Percentiles rank a stretch among this genome's conserved stretches.
phyloP scores from a whole-genome alignment of 2,797 vertebrate species.

The Sphenopsis melanotis region DNA sequence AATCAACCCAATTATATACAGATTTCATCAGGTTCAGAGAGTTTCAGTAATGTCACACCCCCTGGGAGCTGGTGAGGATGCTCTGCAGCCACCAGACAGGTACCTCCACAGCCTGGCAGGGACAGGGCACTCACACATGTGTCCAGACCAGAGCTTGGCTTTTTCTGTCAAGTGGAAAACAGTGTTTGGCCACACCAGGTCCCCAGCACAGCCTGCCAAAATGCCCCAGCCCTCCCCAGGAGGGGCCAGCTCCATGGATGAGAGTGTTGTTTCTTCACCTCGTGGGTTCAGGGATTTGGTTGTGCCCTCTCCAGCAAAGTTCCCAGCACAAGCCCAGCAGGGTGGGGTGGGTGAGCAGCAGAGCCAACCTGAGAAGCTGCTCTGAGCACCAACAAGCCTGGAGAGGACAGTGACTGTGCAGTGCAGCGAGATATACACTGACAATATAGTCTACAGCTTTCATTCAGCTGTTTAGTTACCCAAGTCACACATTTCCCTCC shows the following conservation, averaged over 20 bases:
- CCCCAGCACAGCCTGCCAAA: neutral
- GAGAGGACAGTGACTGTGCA: neutral
- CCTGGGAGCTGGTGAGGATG: neutral
- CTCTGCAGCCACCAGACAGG: neutral
- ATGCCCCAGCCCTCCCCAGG: neutral
- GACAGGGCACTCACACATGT: fast-evolving
- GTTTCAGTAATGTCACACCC: neutral
- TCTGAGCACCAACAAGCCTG: neutral
- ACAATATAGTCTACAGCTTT: neutral
- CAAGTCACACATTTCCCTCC: neutral
- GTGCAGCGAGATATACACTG: neutral
- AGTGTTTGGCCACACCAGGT: neutral
- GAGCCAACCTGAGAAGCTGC: neutral
- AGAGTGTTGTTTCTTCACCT: neutral
- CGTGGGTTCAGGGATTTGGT: fast-evolving
- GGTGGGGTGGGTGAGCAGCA: neutral
- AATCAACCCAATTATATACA: neutral
- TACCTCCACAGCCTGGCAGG: neutral
- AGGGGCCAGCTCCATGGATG: neutral
- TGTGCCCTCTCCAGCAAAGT: neutral
- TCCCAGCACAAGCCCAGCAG: neutral
- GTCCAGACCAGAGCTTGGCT: neutral
- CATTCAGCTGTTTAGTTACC: neutral
- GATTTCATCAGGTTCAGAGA: neutral
- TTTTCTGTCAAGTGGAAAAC: neutral